phyloP scores from a whole-genome alignment of 23 tunicate genomes.

The Styela clava region DNA sequence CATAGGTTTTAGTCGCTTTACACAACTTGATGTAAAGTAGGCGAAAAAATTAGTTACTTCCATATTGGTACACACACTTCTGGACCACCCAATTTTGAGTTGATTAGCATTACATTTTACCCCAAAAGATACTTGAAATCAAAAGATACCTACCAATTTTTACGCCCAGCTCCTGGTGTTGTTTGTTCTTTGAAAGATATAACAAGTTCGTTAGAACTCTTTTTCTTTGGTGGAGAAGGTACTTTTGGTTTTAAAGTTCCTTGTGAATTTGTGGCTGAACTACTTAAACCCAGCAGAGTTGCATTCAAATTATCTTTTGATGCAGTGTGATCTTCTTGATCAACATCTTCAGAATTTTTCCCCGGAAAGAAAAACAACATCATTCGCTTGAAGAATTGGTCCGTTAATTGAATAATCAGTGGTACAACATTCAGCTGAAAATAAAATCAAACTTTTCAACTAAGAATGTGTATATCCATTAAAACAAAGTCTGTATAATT shows the following conservation, averaged over 20 bases:
- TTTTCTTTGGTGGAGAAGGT: slow-evolving; percentile 8
- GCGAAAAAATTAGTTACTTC: too few species aligned
- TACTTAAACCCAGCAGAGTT: slow-evolving; percentile 26
- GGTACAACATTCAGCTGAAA: slow-evolving; percentile 85
- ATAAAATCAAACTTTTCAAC: neutral
- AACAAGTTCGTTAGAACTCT: neutral
- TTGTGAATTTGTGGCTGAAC: neutral
- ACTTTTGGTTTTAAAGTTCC: neutral
- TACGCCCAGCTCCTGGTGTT: slow-evolving; percentile 6
- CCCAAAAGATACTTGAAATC: too few species aligned
- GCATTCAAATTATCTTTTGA: slow-evolving; percentile 17
- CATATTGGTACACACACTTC: too few species aligned
- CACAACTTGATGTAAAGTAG: too few species aligned
- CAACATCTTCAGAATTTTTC: slow-evolving; percentile 39
- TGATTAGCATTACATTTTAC: too few species aligned
- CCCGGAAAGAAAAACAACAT: slow-evolving; percentile 88
- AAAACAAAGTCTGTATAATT: too few species aligned
- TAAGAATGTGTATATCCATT: too few species aligned
- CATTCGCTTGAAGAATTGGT: slow-evolving; percentile 79
- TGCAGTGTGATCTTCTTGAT: slow-evolving; percentile 14
- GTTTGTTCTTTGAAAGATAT: neutral
- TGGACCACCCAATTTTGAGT: too few species aligned
- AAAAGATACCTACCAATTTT: slow-evolving; percentile 9
- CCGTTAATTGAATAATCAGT: slow-evolving; percentile 76
- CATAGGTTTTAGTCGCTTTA: too few species aligned